Evolutionary conservation across 2,113 vertebrate genomes (phyloP), one percentile per base, ranked within the genome.

Genomic region (Taurulus bubalis): DNA sequence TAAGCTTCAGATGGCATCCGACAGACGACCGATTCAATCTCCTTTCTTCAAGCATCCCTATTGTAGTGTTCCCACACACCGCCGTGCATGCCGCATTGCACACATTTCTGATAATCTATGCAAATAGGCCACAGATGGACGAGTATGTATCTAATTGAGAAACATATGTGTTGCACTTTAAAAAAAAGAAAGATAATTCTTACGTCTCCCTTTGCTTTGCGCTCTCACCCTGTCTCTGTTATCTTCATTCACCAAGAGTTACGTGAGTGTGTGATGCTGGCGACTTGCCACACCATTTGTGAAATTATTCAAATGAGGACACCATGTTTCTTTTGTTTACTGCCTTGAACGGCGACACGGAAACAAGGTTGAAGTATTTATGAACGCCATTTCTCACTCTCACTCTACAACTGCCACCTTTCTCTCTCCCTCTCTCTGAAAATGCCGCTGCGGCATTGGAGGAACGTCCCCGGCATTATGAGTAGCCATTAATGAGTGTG

Each of bases 401-500:
- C 42, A 3, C 71, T 8, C 67, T 32, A 66, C 84, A 32, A 59
- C 66, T 63, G 28, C 63, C 68, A 30, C 59, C 65, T 40, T 42
- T 2, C 5, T 12, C 8, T 2, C 58, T n/a, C 51, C n/a, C 22
- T 53, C 51, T 11, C 69, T 62, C n/a, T 24, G 9, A 3, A n/a
- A 77, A 3, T 83, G 76, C 74, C 67, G 77, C 74, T 12, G 78
- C 83, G 55, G 93, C 90, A 90, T 87, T 74, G 85, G 86, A 68
- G 80, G 85, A 86, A 80, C 87, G 84, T 92, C 89, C 82, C 56
- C 2, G 53, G 86, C 89, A 89, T 94, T 90, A 93, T 84, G 88
- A 88, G 88, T 72, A 86, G 85, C 88, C 94, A 91, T 95, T 96
- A 95, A 95, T 94, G 94, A 94, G 92, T 78, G 88, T 76, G 84